Conservation (phyloP, 2,113 vertebrate genomes). For the Anser brachyrhynchus region DNA sequence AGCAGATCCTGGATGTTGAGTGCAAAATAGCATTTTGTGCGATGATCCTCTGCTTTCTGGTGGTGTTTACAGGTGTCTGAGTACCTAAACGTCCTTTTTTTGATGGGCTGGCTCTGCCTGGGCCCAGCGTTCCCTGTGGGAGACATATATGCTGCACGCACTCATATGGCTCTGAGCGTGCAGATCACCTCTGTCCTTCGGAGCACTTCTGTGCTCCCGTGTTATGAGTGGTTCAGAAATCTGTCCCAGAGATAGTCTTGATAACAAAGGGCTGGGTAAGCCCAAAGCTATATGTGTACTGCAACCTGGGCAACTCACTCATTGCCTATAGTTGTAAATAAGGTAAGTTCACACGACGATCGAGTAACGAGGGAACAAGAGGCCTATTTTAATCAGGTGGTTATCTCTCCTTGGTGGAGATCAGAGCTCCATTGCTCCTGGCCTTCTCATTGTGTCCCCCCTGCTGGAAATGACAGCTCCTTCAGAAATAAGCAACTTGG, state of each 20-base stretch:
- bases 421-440: constrained; percentile 84
- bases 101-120: not conserved
- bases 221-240: not conserved
- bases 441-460: constrained; percentile 73
- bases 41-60: not conserved
- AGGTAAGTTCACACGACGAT: constrained; percentile 92
- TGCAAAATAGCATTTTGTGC: not conserved
- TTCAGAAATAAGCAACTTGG: constrained; percentile 77
- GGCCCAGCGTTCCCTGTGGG: not conserved
- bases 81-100: not conserved
- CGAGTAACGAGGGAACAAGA: constrained; percentile 89
- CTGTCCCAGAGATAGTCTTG: not conserved
- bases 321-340: constrained; percentile 85
- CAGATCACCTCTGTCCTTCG: not conserved
- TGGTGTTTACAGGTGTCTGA: not conserved
- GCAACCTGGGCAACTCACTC: constrained; percentile 66
- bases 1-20: not conserved
- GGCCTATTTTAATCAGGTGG: constrained; percentile 89
- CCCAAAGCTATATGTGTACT: constrained; percentile 22
- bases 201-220: not conserved
- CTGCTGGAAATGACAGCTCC: constrained; percentile 84
- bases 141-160: fast-evolving
- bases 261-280: not conserved
- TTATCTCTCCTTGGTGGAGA: constrained; percentile 88
- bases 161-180: fast-evolving